phyloP scores from a whole-genome alignment of 1,140 invertebrate genomes.

The Drosophila mauritiana region DNA sequence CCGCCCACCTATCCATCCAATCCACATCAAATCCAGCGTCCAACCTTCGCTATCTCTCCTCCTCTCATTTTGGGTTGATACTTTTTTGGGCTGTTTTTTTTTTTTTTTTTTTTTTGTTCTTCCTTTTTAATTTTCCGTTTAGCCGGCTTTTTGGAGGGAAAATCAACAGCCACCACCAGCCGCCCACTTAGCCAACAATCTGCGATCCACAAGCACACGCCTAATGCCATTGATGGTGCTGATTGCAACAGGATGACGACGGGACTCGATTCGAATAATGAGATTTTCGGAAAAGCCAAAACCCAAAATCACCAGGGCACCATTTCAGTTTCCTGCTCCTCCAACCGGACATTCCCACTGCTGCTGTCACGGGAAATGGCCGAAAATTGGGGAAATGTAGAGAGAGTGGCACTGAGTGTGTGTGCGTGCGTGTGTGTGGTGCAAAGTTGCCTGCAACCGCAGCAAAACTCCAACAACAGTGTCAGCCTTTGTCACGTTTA shows the following conservation, averaged over 20 bases:
- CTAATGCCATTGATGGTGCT: conserved; percentile 47
- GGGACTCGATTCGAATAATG: conserved; percentile 53
- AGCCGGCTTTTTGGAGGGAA: conserved; percentile 21
- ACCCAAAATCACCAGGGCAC: conserved; percentile 32
- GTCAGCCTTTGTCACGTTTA: conserved; percentile 47
- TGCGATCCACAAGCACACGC: conserved; percentile 41
- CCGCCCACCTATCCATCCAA: not conserved
- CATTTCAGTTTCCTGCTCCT: conserved; percentile 9
- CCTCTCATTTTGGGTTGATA: conserved; percentile 16
- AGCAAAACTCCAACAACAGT: conserved; percentile 41
- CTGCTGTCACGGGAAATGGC: conserved; percentile 3
- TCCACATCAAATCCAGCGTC: not conserved
- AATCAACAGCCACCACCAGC: not conserved
- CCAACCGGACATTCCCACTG: not conserved
- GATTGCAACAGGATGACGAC: conserved; percentile 34
- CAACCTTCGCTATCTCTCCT: not conserved
- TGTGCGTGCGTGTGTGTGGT: conserved; percentile 4
- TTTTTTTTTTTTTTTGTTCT: not conserved
- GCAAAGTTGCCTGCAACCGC: conserved; percentile 39
- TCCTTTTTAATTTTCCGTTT: conserved; percentile 42
- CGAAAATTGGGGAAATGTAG: conserved; percentile 10
- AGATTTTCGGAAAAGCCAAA: conserved; percentile 41
- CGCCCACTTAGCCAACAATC: conserved; percentile 6
- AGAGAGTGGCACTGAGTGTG: not conserved
- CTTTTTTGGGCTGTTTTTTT: no score